Percentiles rank a stretch among this genome's conserved stretches.
These are phyloP conservation scores for Bombus huntii DNA, from an alignment of 1,140 invertebrate genomes.

Conservation along the genomic window DNA sequence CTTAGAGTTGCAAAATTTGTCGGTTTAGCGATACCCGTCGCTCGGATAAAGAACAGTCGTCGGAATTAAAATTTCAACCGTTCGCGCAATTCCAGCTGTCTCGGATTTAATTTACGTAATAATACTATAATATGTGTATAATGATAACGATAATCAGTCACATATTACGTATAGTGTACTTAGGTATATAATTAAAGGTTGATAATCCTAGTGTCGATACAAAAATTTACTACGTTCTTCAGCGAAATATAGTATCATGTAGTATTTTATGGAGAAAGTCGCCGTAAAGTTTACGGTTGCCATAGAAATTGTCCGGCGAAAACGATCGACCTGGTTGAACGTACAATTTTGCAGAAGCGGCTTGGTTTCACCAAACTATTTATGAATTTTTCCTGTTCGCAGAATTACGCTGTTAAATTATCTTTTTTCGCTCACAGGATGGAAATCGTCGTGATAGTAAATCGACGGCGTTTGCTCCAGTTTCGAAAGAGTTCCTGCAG, in stretches of 20 bases:
- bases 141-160: too few species aligned
- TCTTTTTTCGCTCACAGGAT: slow-evolving; percentile 1
- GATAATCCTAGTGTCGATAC: too few species aligned
- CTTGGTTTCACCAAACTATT: background rate
- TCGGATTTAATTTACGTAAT: background rate
- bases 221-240: background rate
- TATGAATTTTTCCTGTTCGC: background rate
- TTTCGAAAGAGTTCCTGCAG: slow-evolving; percentile 43
- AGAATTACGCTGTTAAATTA: too few species aligned
- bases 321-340: background rate
- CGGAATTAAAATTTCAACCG: background rate
- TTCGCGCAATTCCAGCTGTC: background rate
- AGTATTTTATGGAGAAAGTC: background rate
- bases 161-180: too few species aligned
- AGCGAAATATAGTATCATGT: background rate
- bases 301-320: background rate
- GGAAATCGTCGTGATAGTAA: slow-evolving; percentile 37
- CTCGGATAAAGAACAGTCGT: too few species aligned
- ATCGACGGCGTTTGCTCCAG: slow-evolving; percentile 23
- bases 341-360: background rate
- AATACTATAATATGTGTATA: too few species aligned
- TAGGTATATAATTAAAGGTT: too few species aligned
- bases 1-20: background rate
- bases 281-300: background rate
- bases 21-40: background rate